Evolutionary conservation across 2,113 vertebrate genomes (phyloP).

Genomic region (Puffinus mauretanicus): DNA sequence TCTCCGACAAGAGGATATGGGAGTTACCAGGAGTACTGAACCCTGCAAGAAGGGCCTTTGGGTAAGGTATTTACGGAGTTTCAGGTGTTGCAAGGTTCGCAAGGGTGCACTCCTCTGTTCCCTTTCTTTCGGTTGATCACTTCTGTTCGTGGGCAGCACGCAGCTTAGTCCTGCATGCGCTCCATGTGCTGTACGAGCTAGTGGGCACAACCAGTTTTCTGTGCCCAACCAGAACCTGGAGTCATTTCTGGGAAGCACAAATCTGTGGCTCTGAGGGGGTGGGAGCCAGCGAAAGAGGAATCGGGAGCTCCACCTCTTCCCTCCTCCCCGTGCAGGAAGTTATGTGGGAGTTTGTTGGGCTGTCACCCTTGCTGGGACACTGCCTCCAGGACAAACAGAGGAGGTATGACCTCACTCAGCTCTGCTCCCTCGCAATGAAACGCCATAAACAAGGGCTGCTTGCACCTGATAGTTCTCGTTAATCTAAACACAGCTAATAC

Average conservation of each 20-base stretch:
- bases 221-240: not conserved
- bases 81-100: not conserved
- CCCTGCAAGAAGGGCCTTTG: not conserved
- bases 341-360: not conserved
- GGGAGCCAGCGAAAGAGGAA: not conserved
- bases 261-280: not conserved
- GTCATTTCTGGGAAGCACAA: not conserved
- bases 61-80: not conserved
- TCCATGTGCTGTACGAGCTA: fast-evolving
- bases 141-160: not conserved
- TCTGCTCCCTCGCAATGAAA: not conserved
- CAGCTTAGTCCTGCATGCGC: not conserved
- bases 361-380: not conserved
- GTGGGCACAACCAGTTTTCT: not conserved
- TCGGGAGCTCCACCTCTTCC: not conserved
- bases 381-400: conserved; percentile 25
- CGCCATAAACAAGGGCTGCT: not conserved
- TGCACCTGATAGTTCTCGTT: not conserved
- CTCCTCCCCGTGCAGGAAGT: not conserved
- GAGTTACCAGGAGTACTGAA: not conserved
- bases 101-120: not conserved
- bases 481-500: conserved; percentile 20
- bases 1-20: not conserved
- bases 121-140: not conserved
- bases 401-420: not conserved